Evolutionary conservation across 2,797 vertebrate species (phyloP).

Genomic region (Gymnocypris eckloni): DNA sequence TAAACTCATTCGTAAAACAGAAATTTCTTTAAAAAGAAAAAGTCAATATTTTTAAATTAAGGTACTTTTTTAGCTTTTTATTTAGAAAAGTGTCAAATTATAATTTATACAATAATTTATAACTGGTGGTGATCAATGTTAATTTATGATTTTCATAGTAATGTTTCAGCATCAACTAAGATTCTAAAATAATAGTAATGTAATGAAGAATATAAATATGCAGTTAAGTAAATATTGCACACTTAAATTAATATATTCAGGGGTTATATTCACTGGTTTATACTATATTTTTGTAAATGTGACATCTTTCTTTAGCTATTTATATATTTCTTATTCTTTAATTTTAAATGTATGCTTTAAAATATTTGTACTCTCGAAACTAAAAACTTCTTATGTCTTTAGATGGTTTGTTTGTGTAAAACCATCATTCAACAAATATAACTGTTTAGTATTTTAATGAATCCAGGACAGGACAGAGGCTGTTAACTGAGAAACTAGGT

Average conservation of each 20-base stretch:
- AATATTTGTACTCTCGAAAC: background rate
- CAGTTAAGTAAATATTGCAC: background rate
- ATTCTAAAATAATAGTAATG: background rate
- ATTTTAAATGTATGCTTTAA: background rate
- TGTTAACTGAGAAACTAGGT: conserved; percentile 7
- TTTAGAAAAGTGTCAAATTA: background rate
- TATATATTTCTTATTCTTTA: background rate
- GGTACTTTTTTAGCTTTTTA: background rate
- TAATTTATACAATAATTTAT: background rate
- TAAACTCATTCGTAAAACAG: background rate
- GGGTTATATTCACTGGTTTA: background rate
- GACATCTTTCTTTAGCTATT: background rate
- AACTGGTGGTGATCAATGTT: background rate
- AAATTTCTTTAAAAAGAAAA: background rate
- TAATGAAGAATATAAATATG: background rate
- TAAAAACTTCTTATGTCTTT: background rate
- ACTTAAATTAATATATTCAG: background rate
- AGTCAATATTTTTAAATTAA: background rate
- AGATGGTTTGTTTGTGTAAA: background rate
- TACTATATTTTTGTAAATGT: background rate
- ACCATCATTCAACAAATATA: background rate
- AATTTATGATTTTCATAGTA: background rate
- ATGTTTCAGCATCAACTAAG: background rate
- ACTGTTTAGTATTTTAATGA: background rate
- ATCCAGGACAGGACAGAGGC: background rate